phyloP scores from a whole-genome alignment of 1,140 invertebrate species.

The Sitodiplosis mosellana region DNA sequence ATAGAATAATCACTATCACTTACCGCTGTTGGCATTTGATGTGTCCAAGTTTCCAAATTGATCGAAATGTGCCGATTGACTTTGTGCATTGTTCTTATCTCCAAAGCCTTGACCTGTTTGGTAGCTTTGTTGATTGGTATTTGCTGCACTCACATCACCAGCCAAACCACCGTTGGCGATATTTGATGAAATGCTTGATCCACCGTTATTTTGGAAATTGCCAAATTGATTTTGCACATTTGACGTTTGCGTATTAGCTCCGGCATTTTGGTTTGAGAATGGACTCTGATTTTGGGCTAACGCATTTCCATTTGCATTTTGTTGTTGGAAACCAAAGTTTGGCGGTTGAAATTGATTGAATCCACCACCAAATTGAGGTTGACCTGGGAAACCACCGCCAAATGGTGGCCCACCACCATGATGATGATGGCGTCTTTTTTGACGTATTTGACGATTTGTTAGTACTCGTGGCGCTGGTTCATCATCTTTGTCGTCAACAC shows the following conservation, averaged over 20 bases:
- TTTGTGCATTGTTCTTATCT: constrained; percentile 13
- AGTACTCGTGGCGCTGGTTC: too few species aligned
- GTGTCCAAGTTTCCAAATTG: constrained; percentile 14
- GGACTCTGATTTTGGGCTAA: constrained; percentile 9
- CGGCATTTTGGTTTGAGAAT: constrained; percentile 19
- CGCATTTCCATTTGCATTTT: constrained; percentile 12
- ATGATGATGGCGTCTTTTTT: too few species aligned
- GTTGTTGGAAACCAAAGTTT: constrained; percentile 4
- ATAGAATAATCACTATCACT: neutral
- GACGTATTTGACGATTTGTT: too few species aligned
- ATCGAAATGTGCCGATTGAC: constrained; percentile 17
- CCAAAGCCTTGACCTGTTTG: constrained; percentile 7
- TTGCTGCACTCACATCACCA: constrained; percentile 20
- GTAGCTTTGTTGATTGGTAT: constrained; percentile 13
- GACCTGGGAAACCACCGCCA: too few species aligned
- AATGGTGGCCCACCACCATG: too few species aligned
- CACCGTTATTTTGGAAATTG: constrained; percentile 9
- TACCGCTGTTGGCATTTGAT: constrained; percentile 16
- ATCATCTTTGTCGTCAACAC: too few species aligned
- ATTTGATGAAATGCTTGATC: constrained; percentile 20
- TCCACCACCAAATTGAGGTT: too few species aligned
- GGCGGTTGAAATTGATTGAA: too few species aligned
- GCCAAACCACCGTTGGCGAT: constrained; percentile 17
- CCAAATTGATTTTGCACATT: constrained; percentile 10
- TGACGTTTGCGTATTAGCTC: constrained; percentile 16